Percentiles rank a stretch among this genome's conserved stretches.
Conservation (phyloP, 2,797 vertebrate genomes). For the Epinephelus coioides region DNA sequence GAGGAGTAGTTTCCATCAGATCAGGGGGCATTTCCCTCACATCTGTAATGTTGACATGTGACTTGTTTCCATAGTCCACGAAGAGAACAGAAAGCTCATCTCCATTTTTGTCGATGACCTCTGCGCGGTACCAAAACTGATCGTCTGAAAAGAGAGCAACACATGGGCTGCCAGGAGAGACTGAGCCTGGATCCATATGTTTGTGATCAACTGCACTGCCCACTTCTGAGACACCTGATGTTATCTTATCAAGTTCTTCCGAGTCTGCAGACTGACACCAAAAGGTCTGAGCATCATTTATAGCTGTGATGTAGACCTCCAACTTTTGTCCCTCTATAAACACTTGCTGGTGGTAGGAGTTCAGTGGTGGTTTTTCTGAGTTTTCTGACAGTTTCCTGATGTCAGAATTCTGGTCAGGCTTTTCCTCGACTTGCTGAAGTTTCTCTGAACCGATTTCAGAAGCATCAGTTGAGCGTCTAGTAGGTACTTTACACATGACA, state of each 20-base stretch:
- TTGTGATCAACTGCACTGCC: conserved; percentile 56
- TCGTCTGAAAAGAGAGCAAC: conserved; percentile 88
- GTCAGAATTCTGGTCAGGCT: conserved; percentile 43
- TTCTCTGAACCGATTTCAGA: conserved; percentile 15
- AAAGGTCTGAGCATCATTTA: conserved; percentile 88
- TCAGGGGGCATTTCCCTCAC: conserved; percentile 83
- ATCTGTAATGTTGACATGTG: conserved; percentile 77
- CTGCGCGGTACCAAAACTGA: conserved; percentile 89
- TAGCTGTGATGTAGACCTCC: conserved; percentile 82
- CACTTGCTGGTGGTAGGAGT: conserved; percentile 33
- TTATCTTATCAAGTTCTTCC: conserved; percentile 82
- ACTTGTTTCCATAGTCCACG: conserved; percentile 92
- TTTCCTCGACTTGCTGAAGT: conserved; percentile 54
- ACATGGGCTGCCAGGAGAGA: conserved; percentile 85
- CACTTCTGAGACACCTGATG: conserved; percentile 79
- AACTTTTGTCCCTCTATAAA: conserved; percentile 80
- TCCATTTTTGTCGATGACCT: conserved; percentile 79
- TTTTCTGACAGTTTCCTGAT: background rate
- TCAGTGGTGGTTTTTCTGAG: background rate
- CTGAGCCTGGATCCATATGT: conserved; percentile 21
- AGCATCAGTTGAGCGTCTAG: conserved; percentile 27
- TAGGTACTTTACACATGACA: conserved; percentile 75
- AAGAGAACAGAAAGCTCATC: conserved; percentile 82
- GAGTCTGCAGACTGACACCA: conserved; percentile 89
- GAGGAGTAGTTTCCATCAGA: conserved; percentile 84